phyloP scores from a whole-genome alignment of 2,888 invertebrate species.

The Hemicrepidius hirtus region DNA sequence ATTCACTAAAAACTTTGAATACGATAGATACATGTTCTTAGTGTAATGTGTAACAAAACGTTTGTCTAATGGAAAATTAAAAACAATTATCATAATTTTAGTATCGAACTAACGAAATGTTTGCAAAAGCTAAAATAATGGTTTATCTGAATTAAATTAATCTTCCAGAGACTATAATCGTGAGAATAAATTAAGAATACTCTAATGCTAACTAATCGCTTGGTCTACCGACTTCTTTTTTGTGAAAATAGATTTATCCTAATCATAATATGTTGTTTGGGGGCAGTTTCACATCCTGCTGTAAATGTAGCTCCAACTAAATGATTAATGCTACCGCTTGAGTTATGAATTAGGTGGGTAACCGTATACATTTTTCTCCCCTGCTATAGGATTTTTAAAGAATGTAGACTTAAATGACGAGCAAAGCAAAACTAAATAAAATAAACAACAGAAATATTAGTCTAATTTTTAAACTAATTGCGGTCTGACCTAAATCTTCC shows the following conservation, averaged over 20 bases:
- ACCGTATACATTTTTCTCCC: too few species aligned
- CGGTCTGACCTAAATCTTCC: too few species aligned
- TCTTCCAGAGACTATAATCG: conserved; percentile 1
- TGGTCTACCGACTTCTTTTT: background rate
- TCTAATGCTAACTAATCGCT: background rate
- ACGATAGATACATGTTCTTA: background rate
- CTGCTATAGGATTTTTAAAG: too few species aligned
- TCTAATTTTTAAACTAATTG: too few species aligned
- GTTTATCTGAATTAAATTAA: background rate
- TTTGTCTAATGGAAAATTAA: background rate
- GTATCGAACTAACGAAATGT: background rate
- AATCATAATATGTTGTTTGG: background rate
- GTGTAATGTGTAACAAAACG: background rate
- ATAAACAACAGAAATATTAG: too few species aligned
- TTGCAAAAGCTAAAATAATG: conserved; percentile 1
- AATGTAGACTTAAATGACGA: too few species aligned
- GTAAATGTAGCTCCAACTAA: too few species aligned
- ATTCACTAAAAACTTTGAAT: conserved; percentile 2
- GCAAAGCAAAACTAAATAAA: too few species aligned
- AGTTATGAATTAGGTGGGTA: too few species aligned
- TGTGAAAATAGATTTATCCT: background rate
- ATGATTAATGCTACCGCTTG: too few species aligned
- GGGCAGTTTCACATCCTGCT: too few species aligned
- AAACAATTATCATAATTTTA: background rate
- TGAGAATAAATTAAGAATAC: conserved; percentile 9